Conservation (phyloP, 2,113 vertebrate species). For the Sardina pilchardus region DNA sequence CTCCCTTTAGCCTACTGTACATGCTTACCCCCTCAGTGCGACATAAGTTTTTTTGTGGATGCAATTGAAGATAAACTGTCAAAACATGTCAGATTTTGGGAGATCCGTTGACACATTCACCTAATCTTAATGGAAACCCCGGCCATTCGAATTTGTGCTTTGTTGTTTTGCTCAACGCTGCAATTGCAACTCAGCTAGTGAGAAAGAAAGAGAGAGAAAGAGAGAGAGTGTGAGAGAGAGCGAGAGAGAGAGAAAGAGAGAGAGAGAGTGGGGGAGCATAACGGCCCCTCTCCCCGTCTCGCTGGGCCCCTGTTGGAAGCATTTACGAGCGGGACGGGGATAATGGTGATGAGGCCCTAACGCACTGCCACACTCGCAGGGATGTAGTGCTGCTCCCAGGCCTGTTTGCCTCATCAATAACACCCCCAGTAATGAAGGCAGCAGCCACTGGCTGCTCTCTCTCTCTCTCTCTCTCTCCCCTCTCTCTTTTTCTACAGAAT, state of each 20-base stretch:
- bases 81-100: no score
- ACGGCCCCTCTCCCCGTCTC: constrained; percentile 25
- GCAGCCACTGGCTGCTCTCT: not conserved
- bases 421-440: not conserved
- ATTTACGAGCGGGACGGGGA: not conserved
- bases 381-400: not conserved
- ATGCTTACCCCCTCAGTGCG: no score
- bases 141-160: no score
- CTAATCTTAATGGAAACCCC: no score
- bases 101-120: no score
- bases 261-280: not conserved
- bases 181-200: no score
- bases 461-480: not conserved
- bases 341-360: constrained; percentile 8
- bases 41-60: not conserved
- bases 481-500: no score
- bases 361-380: not conserved
- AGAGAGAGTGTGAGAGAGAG: not conserved
- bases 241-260: not conserved
- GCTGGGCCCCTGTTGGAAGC: not conserved
- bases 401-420: not conserved
- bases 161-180: no score
- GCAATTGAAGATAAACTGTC: not conserved
- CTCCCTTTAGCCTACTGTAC: no score
- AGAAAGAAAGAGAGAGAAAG: no score